These are phyloP conservation scores for Neogale vison DNA, from an alignment of 2,113 vertebrate species.

Conservation along the genomic window DNA sequence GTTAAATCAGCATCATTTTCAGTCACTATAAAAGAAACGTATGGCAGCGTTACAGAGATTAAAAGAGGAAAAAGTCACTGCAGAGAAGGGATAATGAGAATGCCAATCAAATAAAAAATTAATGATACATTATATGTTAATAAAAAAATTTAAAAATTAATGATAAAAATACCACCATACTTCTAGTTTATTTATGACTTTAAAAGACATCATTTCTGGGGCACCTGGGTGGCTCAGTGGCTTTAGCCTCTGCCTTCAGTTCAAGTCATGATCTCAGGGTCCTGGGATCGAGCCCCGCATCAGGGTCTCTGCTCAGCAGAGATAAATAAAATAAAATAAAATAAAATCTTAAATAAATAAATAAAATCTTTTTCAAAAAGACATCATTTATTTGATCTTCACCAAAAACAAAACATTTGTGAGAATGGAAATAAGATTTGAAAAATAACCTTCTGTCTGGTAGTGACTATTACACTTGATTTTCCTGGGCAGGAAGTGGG, in stretches of 20 bases:
- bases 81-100: background rate
- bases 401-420: constrained; percentile 21
- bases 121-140: background rate
- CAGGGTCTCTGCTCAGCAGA: too few relatives aligned
- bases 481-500: background rate
- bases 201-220: background rate
- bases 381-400: background rate
- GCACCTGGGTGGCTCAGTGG: too few relatives aligned
- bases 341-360: too few relatives aligned
- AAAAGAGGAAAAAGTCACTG: background rate
- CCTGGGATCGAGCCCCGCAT: too few relatives aligned
- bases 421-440: background rate
- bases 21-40: constrained; percentile 24
- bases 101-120: background rate
- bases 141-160: too few relatives aligned
- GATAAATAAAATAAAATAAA: too few relatives aligned
- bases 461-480: background rate
- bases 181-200: background rate
- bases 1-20: background rate
- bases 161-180: background rate
- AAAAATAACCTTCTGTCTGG: constrained; percentile 7
- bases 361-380: too few relatives aligned
- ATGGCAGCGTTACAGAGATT: background rate
- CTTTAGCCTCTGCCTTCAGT: too few relatives aligned
- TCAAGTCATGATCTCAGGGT: too few relatives aligned